These are phyloP conservation scores for Riptortus pedestris DNA, from an alignment of 1,140 invertebrate species.

Conservation along the genomic window DNA sequence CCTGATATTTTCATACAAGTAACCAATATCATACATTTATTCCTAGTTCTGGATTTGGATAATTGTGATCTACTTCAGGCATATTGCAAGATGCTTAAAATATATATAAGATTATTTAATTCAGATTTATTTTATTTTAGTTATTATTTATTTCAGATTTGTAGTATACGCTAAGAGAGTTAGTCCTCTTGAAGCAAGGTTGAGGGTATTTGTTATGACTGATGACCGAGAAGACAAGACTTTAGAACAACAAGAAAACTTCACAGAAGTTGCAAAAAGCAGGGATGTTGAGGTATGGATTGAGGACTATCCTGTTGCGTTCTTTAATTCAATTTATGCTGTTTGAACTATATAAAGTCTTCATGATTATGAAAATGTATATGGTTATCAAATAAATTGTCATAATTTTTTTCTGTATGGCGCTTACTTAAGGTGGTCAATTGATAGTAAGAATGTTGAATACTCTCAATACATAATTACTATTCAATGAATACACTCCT, in stretches of 20 bases:
- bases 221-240: slow-evolving; percentile 96
- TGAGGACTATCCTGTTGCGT: background rate
- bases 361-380: background rate
- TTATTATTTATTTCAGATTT: slow-evolving; percentile 55
- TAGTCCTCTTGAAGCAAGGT: slow-evolving; percentile 72
- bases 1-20: too few species aligned
- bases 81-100: too few species aligned
- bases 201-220: slow-evolving; percentile 93
- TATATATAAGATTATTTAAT: too few species aligned
- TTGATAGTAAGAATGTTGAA: too few species aligned
- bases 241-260: slow-evolving; percentile 85
- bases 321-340: background rate
- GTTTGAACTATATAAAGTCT: background rate
- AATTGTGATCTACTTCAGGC: too few species aligned
- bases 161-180: slow-evolving; percentile 88
- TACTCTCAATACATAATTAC: too few species aligned
- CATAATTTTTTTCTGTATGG: too few species aligned
- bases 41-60: too few species aligned
- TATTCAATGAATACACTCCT: too few species aligned
- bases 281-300: slow-evolving; percentile 73
- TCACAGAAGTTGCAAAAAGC: slow-evolving; percentile 83
- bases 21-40: too few species aligned
- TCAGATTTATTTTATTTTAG: too few species aligned
- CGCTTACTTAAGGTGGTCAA: too few species aligned
- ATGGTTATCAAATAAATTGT: slow-evolving; percentile 7